Evolutionary conservation across 2,888 invertebrate genomes (phyloP).

Genomic region (Lutraria lutraria): DNA sequence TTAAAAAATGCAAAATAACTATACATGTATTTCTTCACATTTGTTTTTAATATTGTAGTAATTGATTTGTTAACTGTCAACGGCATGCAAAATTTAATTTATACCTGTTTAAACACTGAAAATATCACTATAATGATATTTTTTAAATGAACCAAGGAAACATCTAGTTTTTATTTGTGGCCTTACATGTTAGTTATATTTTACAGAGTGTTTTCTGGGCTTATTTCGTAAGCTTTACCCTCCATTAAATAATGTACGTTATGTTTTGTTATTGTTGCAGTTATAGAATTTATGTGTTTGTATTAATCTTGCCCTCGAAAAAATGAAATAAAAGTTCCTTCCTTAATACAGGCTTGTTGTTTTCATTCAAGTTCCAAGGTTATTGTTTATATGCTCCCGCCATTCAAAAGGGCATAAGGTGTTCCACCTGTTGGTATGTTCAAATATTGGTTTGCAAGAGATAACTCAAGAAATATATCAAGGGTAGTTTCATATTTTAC

Average conservation of each 20-base stretch:
- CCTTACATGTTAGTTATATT: background rate
- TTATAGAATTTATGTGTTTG: constrained; percentile 41
- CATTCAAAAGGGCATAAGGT: no score
- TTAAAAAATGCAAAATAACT: background rate
- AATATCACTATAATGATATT: background rate
- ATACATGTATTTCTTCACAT: background rate
- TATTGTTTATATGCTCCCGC: no score
- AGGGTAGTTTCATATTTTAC: no score
- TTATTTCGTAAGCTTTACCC: background rate
- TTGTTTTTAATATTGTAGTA: background rate
- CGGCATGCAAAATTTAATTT: background rate
- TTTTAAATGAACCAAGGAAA: background rate
- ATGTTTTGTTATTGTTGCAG: constrained; percentile 38
- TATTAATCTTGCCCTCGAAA: constrained; percentile 43
- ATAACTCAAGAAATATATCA: no score
- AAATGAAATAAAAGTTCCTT: constrained; percentile 22
- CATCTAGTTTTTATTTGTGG: constrained; percentile 1
- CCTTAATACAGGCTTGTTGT: background rate
- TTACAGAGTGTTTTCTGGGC: background rate
- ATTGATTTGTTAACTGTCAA: background rate
- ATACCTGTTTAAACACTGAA: background rate
- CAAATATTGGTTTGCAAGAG: no score
- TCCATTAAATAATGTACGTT: background rate
- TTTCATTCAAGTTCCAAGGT: background rate
- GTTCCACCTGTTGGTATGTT: no score